Evolutionary conservation across 2,888 invertebrate genomes (phyloP).

Genomic region (Eueremaeus valkanovi): DNA sequence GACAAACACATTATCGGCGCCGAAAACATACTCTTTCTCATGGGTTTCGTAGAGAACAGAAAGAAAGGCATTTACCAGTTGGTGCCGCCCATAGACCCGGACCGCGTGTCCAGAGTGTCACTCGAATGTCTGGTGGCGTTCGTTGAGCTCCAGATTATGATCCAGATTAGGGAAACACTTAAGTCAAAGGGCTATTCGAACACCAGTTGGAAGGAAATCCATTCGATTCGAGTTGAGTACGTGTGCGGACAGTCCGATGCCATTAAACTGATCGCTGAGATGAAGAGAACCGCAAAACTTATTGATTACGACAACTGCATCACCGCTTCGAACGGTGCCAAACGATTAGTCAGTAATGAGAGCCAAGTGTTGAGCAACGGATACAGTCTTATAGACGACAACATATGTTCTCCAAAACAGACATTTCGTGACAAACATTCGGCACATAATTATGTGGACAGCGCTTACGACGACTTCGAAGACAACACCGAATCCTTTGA

Average conservation of each 20-base stretch:
- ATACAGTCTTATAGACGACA: conserved; percentile 13
- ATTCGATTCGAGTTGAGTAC: conserved; percentile 44
- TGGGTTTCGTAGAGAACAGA: conserved; percentile 66
- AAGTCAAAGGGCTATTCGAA: conserved; percentile 40
- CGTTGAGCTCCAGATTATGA: conserved; percentile 69
- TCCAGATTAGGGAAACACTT: conserved; percentile 45
- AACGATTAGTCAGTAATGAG: conserved; percentile 1
- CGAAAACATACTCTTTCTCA: conserved; percentile 69
- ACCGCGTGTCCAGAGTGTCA: conserved; percentile 71
- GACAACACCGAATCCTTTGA: conserved; percentile 25
- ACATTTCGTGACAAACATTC: conserved; percentile 19
- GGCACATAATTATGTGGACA: background rate
- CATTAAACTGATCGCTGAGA: conserved; percentile 44
- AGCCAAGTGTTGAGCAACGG: background rate
- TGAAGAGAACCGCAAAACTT: conserved; percentile 43
- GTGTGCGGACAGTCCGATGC: conserved; percentile 45
- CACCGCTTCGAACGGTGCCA: conserved; percentile 1
- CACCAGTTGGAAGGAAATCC: conserved; percentile 46
- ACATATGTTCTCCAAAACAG: background rate
- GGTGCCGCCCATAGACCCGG: conserved; percentile 70
- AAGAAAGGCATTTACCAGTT: conserved; percentile 43
- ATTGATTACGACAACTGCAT: conserved; percentile 26
- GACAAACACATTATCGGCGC: conserved; percentile 73
- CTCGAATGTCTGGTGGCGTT: conserved; percentile 79
- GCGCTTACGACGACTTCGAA: background rate